Percentiles rank a stretch among this genome's conserved stretches.
phyloP scores from a whole-genome alignment of 1,140 invertebrate genomes.

The Lordiphosa clarofinis region DNA sequence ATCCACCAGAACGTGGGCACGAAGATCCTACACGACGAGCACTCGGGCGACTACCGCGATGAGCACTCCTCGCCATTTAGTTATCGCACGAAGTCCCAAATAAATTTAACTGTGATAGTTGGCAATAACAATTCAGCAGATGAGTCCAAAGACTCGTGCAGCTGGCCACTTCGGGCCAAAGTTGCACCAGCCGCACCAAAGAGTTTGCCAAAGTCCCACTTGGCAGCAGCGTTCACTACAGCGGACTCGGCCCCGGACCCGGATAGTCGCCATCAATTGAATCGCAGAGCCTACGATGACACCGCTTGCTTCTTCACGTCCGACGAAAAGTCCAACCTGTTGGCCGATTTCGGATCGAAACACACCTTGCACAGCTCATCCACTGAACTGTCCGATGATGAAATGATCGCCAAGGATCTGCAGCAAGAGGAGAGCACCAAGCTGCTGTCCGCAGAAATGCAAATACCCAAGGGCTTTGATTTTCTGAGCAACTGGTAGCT shows the following conservation, averaged over 20 bases:
- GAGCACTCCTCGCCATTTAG: constrained; percentile 72
- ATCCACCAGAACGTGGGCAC: constrained; percentile 42
- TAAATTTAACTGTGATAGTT: constrained; percentile 43
- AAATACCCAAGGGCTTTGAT: constrained; percentile 71
- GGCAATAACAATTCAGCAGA: neutral
- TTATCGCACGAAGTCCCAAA: constrained; percentile 66
- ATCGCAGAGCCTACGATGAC: neutral
- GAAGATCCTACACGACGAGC: constrained; percentile 63
- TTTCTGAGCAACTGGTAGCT: constrained; percentile 74
- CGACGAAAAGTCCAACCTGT: constrained; percentile 18
- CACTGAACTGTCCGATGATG: constrained; percentile 33
- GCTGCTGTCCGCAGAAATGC: constrained; percentile 39
- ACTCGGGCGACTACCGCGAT: constrained; percentile 45
- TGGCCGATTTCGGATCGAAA: constrained; percentile 20
- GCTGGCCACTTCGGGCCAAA: neutral
- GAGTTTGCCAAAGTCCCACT: neutral
- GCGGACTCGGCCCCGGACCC: too few relatives aligned
- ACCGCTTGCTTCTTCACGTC: neutral
- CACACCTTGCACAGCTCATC: constrained; percentile 15
- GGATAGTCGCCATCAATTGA: neutral
- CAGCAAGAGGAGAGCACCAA: constrained; percentile 35
- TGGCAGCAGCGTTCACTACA: neutral
- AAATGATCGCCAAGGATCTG: constrained; percentile 35
- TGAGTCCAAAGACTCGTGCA: neutral
- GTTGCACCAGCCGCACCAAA: constrained; percentile 1